Evolutionary conservation across 2,113 vertebrate genomes (phyloP), one percentile per base, ranked within the genome.

Genomic region (Scortum barcoo): DNA sequence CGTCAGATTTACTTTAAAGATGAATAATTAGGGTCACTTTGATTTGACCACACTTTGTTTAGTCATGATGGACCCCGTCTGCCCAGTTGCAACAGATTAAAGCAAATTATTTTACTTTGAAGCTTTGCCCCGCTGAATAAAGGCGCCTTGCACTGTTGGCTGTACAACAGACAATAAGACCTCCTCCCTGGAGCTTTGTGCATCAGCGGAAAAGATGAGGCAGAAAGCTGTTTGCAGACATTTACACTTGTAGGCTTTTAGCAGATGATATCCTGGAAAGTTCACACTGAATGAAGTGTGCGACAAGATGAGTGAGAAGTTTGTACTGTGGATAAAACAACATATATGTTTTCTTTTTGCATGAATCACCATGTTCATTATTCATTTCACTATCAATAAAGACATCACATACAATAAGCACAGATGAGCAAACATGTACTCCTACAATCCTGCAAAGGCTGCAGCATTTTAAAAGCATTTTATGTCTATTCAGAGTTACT

Each of bases 131-230:
- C 19, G 22, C 68, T 58, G 76, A 24, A 30, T 58, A 70, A 51
- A 75, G 69, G 61, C 8, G 4, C n/a, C 48, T 20, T 50, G 33
- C 50, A 79, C 30, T 76, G 72, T 79, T 91, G 86, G 76, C 78
- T 51, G 10, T n/a, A 83, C 84, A 78, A 85, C 76, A 86, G 61
- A 86, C 84, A 86, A 75, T 13, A 57, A 28, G 38, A 81, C 46
- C 33, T 80, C 38, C 46, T 81, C 75, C 61, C 28, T 20, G 6
- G 56, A 75, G 76, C 30, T 73, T 33, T 51, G 33, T 70, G 81
- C 75, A 77, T 79, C 26, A 50, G 8, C 78, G 70, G 77, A 44
- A 80, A 81, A 78, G 56, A 87, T 74, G 69, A 56, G 51, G 14
- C 51, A 42, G 38, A 87, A 62, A 76, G 82, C 62, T 54, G 50